A percentile compares a stretch with the other conserved stretches of the same genome.
Conservation (phyloP, 2,113 vertebrate genomes). For the Elephas maximus region DNA sequence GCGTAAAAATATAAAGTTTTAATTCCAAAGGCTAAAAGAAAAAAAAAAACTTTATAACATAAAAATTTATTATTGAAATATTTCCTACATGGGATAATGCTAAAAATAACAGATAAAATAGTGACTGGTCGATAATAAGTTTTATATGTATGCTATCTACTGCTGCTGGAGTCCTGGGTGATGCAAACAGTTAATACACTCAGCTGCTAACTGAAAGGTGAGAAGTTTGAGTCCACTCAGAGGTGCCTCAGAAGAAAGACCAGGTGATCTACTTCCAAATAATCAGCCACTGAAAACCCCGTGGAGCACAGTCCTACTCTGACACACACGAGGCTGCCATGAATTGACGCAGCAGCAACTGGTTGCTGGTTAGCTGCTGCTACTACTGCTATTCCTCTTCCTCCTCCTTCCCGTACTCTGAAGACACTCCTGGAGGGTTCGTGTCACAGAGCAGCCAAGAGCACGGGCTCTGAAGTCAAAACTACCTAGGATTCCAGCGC, state of each 20-base stretch:
- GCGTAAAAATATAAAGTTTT: constrained; percentile 21
- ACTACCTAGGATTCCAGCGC: background rate
- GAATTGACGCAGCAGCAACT: too few relatives aligned
- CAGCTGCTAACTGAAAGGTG: too few relatives aligned
- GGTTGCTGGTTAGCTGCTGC: too few relatives aligned
- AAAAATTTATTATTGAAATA: background rate
- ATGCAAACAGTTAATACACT: too few relatives aligned
- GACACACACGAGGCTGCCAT: too few relatives aligned
- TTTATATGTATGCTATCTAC: background rate
- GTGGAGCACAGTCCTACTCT: too few relatives aligned
- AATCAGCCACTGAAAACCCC: too few relatives aligned
- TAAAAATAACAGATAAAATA: background rate
- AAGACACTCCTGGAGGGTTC: background rate
- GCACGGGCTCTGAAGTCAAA: background rate
- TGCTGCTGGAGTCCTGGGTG: too few relatives aligned
- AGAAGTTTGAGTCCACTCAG: too few relatives aligned
- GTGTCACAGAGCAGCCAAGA: background rate
- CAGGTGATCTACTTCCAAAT: too few relatives aligned
- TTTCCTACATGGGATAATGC: background rate
- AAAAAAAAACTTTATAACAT: background rate
- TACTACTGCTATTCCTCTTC: background rate
- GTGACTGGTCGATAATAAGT: background rate
- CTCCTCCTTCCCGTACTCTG: background rate
- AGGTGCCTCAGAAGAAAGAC: too few relatives aligned
- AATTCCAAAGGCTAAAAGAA: background rate